phyloP scores from a whole-genome alignment of 2,113 vertebrate genomes.

The Clarias gariepinus region DNA sequence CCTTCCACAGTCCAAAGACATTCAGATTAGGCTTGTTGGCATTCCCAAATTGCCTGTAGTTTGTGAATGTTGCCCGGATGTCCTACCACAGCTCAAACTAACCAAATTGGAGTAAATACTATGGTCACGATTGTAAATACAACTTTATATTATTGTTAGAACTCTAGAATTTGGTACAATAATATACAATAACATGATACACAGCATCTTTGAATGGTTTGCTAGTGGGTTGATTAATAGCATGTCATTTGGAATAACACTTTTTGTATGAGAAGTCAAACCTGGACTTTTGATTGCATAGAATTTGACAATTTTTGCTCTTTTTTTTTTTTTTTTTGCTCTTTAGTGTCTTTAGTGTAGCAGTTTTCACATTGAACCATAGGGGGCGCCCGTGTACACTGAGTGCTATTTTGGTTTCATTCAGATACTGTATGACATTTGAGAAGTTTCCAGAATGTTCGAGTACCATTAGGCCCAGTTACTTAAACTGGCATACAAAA shows the following conservation, averaged over 20 bases:
- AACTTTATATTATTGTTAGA: neutral
- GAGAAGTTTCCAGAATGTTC: conserved; percentile 37
- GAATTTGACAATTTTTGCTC: neutral
- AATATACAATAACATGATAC: too few relatives aligned
- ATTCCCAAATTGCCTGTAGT: too few relatives aligned
- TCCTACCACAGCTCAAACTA: too few relatives aligned
- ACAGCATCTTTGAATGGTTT: neutral
- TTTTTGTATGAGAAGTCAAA: neutral
- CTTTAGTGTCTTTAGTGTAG: neutral
- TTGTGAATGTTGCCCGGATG: too few relatives aligned
- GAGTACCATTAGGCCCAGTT: neutral
- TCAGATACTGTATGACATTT: neutral
- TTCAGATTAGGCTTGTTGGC: too few relatives aligned
- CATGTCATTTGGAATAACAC: neutral
- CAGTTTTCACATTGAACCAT: neutral
- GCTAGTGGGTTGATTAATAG: neutral
- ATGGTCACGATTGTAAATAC: neutral
- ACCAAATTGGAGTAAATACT: too few relatives aligned
- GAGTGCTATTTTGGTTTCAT: conserved; percentile 12
- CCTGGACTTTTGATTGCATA: too few relatives aligned
- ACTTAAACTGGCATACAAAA: neutral
- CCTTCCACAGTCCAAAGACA: too few relatives aligned
- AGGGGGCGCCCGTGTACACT: conserved; percentile 15
- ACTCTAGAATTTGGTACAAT: neutral
- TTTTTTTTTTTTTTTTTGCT: neutral